A percentile compares a stretch with the other conserved stretches of the same genome.
phyloP scores from a whole-genome alignment of 2,888 invertebrate genomes.

The Euproctis similis region DNA sequence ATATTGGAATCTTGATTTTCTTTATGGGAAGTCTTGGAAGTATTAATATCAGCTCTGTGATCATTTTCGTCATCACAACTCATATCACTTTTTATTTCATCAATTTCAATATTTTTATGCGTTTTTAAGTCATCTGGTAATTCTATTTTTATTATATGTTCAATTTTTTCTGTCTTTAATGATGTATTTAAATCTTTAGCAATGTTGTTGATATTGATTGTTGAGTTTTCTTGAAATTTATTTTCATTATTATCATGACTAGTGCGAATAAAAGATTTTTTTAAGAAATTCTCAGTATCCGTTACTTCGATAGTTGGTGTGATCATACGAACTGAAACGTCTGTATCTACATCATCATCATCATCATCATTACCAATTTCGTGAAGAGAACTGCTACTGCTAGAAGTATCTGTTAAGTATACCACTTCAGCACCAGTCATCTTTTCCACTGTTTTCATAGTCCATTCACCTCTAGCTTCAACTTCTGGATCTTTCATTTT shows the following conservation, averaged over 20 bases:
- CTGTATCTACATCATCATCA: conserved; percentile 61
- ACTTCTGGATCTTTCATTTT: conserved; percentile 74
- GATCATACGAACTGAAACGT: conserved; percentile 63
- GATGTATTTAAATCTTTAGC: too few species aligned
- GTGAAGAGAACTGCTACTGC: conserved; percentile 77
- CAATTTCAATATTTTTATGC: too few species aligned
- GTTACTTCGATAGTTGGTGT: conserved; percentile 71
- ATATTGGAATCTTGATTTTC: conserved; percentile 1
- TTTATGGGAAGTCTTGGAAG: too few species aligned
- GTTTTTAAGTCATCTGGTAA: conserved; percentile 1
- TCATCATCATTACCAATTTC: conserved; percentile 70
- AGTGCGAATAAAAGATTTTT: conserved; percentile 41
- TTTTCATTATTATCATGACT: conserved; percentile 11
- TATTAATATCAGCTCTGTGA: conserved; percentile 3
- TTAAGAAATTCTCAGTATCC: conserved; percentile 57
- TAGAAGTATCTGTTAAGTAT: conserved; percentile 80
- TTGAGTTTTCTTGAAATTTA: neutral
- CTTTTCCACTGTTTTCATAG: conserved; percentile 65
- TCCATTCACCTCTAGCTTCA: conserved; percentile 77
- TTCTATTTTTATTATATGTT: conserved; percentile 9
- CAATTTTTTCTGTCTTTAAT: neutral
- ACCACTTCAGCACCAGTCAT: conserved; percentile 80
- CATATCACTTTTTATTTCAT: neutral
- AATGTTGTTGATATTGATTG: neutral
- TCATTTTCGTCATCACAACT: conserved; percentile 1